Evolutionary conservation across 2,113 vertebrate species (phyloP), one percentile per base, ranked within the genome.

Genomic region (Anhinga rufa): DNA sequence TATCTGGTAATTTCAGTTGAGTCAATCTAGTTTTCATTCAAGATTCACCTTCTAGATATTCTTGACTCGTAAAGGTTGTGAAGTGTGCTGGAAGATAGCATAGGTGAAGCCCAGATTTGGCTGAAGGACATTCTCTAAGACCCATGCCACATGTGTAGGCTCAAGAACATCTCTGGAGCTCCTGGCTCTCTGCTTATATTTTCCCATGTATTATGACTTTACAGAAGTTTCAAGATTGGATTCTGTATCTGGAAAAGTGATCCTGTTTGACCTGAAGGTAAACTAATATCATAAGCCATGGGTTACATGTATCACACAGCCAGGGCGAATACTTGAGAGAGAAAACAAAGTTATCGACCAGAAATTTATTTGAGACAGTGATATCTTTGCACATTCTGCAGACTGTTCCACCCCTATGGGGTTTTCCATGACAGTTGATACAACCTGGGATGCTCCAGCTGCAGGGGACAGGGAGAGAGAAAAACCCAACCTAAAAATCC

Each of bases 81-180:
- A 89, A 92, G 10, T n/a, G 25, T 40, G 12, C 28, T n/a, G 20
- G 46, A 32, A 40, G 16, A 48, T 32, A 29, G 16, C n/a, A 52
- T 46, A 57, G 20, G 29, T 29, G 74, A 49, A 65, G 57, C 20
- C 17, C 74, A 71, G 40, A 19, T 14, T 24, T 4, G 28, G 68
- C n/a, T 46, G 62, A 16, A 84, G 36, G 57, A 49, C 40, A 18
- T 65, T 76, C 46, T 61, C 20, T 70, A 65, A 55, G 14, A 54
- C n/a, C 20, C n/a, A 10, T 79, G 7, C 2, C 57, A 36, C 26
- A 18, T 3, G 2, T 1, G 4, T 15, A 31, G 22, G 61, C 26
- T 86, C 49, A 60, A 49, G 66, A 90, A 28, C 60, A 58, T 51
- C 31, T 65, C 55, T 44, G 55, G 19, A 51, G 20, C 32, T 57